These are phyloP conservation scores for Drosophila sechellia DNA, from an alignment of 1,140 invertebrate genomes.

Conservation along the genomic window DNA sequence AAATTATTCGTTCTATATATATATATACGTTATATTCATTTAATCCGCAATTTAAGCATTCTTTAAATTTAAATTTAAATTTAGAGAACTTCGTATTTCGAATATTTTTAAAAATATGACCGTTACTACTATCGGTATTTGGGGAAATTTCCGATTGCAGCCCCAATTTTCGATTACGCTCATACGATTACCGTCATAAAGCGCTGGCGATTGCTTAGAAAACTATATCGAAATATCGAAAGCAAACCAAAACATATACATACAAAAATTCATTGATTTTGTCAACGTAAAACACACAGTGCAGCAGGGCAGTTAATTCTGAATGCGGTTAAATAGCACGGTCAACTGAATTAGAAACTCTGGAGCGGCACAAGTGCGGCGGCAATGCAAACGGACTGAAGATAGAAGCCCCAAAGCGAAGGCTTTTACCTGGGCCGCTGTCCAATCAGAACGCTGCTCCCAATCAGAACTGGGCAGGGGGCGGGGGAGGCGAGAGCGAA, in stretches of 20 bases:
- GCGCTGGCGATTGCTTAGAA: no score
- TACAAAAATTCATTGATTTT: conserved; percentile 84
- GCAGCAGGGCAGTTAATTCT: conserved; percentile 39
- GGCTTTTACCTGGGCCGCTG: conserved; percentile 38
- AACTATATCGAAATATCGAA: conserved; percentile 3
- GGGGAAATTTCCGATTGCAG: no score
- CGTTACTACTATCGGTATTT: no score
- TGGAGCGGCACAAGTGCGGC: conserved; percentile 41
- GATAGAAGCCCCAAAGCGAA: conserved; percentile 5
- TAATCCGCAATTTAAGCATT: no score
- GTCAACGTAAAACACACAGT: conserved; percentile 78
- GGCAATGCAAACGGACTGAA: conserved; percentile 44
- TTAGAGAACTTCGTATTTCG: no score
- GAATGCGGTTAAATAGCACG: conserved; percentile 46
- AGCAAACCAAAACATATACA: conserved; percentile 43
- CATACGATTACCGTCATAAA: no score
- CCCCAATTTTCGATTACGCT: no score
- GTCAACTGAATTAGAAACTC: conserved; percentile 56
- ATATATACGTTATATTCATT: no score
- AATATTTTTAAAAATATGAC: no score
- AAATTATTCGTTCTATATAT: no score
- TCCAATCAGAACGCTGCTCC: conserved; percentile 67
- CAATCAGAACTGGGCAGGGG: conserved; percentile 62
- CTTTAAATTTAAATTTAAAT: no score
- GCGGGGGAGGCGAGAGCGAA: conserved; percentile 21